Base-by-base conservation (phyloP, 2,113 vertebrate genomes). In the Dicerorhinus sumatrensis region DNA sequence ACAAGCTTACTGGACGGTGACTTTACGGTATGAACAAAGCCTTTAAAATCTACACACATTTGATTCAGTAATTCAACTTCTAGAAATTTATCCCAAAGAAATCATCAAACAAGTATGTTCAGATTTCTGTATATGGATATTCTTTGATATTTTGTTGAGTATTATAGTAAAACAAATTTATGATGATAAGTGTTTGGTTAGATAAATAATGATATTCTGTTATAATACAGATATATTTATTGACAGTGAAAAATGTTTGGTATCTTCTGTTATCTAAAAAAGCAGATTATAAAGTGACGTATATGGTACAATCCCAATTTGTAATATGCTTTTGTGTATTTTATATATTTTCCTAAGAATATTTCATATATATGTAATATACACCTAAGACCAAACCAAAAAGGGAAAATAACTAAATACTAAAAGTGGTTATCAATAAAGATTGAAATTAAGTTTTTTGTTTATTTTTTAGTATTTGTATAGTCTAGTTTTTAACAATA, bases 281-380 rank as follows among this genome's bases (percentile, higher is more conserved):
- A 60, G 5, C 29, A 96, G 25, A 96, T 92, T 73, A 89, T 69
- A 94, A 88, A 89, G 42, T 54, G 73, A 69, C 33, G 63, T 46
- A 73, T 42, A 48, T 60, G 0, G 0, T 67, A 65, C 8, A 77
- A 72, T 95, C 7, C 2, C 2, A 70, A 72, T 83, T 90, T 39
- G 1, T 62, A 73, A 63, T 76, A 51, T 18, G 33, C 8, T 16
- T 86, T 88, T 92, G 13, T 73, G 2, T 60, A 62, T 67, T 92
- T 97, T 73, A n/a, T 54, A 10, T 48, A 23, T 76, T 83, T 94
- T 85, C 29, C 62, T 77, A 42, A 92, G 29, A 72, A 79, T 80
- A 56, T 80, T 82, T 95, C 65, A 27, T 31, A 46, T 70, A 54
- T 39, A 27, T 56, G 7, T 42, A 42, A 48, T 72, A 85, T 51